Evolutionary conservation across 2,797 vertebrate species (phyloP).

Genomic region (Serranus cabrilla): DNA sequence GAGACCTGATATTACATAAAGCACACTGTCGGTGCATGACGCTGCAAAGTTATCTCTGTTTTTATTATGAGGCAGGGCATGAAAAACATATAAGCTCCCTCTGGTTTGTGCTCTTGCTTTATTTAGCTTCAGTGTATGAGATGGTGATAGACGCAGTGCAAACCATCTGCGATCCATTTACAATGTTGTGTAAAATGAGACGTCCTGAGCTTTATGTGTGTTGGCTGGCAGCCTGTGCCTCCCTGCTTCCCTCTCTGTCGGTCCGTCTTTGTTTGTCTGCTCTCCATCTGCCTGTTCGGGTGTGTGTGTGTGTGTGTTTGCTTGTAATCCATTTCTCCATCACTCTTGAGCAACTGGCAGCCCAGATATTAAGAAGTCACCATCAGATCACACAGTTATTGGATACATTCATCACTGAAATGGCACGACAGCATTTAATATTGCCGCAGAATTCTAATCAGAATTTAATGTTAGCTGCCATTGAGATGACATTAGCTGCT

Average conservation of each 20-base stretch:
- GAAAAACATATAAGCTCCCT: not conserved
- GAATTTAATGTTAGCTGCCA: slow-evolving; percentile 11
- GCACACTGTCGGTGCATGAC: too few relatives aligned
- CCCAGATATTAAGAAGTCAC: slow-evolving; percentile 37
- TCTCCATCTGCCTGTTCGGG: slow-evolving; percentile 45
- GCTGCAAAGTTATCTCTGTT: not conserved
- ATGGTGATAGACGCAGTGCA: slow-evolving; percentile 13
- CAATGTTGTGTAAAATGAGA: slow-evolving; percentile 45
- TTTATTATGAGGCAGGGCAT: not conserved
- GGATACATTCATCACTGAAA: slow-evolving; percentile 38
- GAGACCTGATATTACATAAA: too few relatives aligned
- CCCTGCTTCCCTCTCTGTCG: slow-evolving; percentile 31
- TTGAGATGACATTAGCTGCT: slow-evolving; percentile 10
- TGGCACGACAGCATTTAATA: slow-evolving; percentile 15
- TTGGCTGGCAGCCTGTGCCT: slow-evolving; percentile 30
- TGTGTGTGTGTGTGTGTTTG: slow-evolving; percentile 31
- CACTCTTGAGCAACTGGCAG: slow-evolving; percentile 14
- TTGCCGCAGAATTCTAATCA: not conserved
- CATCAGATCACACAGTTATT: slow-evolving; percentile 11
- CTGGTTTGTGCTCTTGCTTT: slow-evolving; percentile 14
- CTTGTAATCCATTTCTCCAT: slow-evolving; percentile 40
- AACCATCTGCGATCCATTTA: slow-evolving; percentile 53
- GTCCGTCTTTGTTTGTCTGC: slow-evolving; percentile 29
- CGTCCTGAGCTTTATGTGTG: slow-evolving; percentile 33
- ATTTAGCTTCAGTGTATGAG: slow-evolving; percentile 24